Evolutionary conservation across 1,140 invertebrate species (phyloP).

Genomic region (Cyclargus thomasi): DNA sequence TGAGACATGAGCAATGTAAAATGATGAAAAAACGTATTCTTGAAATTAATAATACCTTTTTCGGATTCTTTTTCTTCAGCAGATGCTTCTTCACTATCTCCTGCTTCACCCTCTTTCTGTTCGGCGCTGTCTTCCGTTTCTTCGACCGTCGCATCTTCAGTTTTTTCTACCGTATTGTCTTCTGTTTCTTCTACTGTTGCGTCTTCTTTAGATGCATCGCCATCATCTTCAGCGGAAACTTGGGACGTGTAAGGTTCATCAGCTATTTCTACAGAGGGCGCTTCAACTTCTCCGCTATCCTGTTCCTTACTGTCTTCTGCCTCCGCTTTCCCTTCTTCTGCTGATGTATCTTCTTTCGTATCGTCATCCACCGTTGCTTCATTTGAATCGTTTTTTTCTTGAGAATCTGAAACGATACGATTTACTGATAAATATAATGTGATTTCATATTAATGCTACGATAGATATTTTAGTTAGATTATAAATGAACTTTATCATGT

Average conservation of each 20-base stretch:
- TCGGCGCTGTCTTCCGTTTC: constrained; percentile 43
- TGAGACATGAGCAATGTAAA: no score
- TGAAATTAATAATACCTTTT: constrained; percentile 32
- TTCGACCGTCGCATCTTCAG: constrained; percentile 33
- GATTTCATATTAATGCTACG: no score
- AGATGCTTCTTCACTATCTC: constrained; percentile 59
- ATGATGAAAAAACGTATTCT: no score
- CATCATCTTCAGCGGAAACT: constrained; percentile 56
- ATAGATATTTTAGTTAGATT: no score
- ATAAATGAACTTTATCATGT: no score
- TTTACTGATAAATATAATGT: not conserved
- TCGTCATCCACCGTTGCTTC: constrained; percentile 67
- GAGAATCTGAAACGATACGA: constrained; percentile 48
- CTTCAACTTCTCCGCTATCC: constrained; percentile 34
- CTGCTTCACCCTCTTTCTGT: constrained; percentile 42
- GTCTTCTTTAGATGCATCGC: constrained; percentile 45
- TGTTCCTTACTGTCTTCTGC: constrained; percentile 44
- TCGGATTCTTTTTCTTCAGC: constrained; percentile 55
- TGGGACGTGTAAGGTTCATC: constrained; percentile 71
- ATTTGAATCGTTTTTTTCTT: constrained; percentile 67
- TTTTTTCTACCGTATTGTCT: constrained; percentile 39
- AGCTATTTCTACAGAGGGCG: constrained; percentile 63
- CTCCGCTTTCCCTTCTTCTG: constrained; percentile 49
- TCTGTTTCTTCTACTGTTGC: constrained; percentile 70
- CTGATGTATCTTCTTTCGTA: constrained; percentile 60